Conservation (phyloP, 2,888 invertebrate species). For the Amblyteles armatorius region DNA sequence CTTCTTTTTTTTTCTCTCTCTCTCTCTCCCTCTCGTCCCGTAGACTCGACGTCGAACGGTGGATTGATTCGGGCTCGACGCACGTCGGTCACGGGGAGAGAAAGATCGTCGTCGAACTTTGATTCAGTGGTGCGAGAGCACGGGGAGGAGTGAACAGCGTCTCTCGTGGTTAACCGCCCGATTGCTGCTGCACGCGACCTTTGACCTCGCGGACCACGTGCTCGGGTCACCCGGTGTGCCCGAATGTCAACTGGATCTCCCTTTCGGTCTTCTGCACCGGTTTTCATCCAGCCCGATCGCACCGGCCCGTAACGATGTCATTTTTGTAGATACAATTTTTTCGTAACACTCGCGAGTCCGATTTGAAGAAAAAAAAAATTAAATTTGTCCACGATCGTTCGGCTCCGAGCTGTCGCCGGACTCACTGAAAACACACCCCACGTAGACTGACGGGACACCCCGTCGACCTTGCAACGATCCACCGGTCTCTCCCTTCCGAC, state of each 20-base stretch:
- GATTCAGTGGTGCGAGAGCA: neutral
- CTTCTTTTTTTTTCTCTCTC: conserved; percentile 3
- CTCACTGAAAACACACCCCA: conserved; percentile 54
- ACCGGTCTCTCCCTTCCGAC: conserved; percentile 21
- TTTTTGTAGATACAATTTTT: conserved; percentile 79
- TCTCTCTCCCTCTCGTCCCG: conserved; percentile 1
- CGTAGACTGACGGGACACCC: conserved; percentile 24
- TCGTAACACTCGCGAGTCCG: neutral
- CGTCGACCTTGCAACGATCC: conserved; percentile 68
- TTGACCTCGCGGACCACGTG: conserved; percentile 69
- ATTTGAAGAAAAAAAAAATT: neutral
- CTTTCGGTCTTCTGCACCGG: conserved; percentile 86
- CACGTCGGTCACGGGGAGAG: neutral
- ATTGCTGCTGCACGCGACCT: conserved; percentile 64
- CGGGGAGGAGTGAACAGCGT: conserved; percentile 2
- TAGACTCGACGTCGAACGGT: neutral
- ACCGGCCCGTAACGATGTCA: conserved; percentile 85
- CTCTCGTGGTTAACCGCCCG: conserved; percentile 31
- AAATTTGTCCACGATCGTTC: neutral
- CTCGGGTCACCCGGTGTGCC: conserved; percentile 74
- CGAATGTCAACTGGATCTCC: conserved; percentile 87
- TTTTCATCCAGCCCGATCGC: conserved; percentile 85
- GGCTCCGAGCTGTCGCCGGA: conserved; percentile 18
- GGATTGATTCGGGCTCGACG: neutral
- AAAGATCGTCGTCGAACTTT: neutral